Base-by-base conservation (phyloP, 2,888 invertebrate genomes). In the Agrochola macilenta region DNA sequence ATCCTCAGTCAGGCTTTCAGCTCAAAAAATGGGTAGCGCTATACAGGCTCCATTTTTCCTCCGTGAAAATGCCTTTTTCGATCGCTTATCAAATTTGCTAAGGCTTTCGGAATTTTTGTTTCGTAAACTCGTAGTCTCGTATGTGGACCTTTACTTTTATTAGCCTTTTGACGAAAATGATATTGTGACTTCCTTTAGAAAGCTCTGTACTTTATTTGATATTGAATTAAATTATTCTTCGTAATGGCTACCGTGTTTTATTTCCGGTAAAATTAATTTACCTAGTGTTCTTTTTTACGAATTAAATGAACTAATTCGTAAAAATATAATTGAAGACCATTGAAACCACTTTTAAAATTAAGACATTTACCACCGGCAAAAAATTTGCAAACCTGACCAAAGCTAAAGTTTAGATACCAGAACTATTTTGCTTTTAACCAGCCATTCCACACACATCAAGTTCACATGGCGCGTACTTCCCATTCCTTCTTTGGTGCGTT, bases 31-130 rank as follows among this genome's bases (percentile, higher is more conserved):
- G 64, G 35, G 43, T 49, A 54, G 52, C 81, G 30, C 60, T 69
- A 35, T 71, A 58, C 43, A 54, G 52, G 49, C 3, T 65, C 65
- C 69, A 74, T 72, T 74, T 76, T 76, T 64, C 26, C 64, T 65
- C 39, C 52, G 61, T 76, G 12, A 77, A 74, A 74, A 57, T 65
- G 52, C 57, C 46, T 30, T 77, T 75, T 77, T 60, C 72, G 69
- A 66, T 74, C 65, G 64, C 71, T 84, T 74, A 76, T 87, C 74
- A 85, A 78, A 78, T 69, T 77, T 76, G 63, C 60, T 63, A 69
- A 64, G 68, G 81, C 54, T 70, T 61, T 71, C 35, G 58, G 46
- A 35, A 69, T 74, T 57, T 77, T 71, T 57, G 26, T 73, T 71
- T 65, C 70, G 52, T 61, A 66, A 73, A 60, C 20, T 66, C 43